phyloP scores from a whole-genome alignment of 2,113 vertebrate genomes.

The Saguinus midas region DNA sequence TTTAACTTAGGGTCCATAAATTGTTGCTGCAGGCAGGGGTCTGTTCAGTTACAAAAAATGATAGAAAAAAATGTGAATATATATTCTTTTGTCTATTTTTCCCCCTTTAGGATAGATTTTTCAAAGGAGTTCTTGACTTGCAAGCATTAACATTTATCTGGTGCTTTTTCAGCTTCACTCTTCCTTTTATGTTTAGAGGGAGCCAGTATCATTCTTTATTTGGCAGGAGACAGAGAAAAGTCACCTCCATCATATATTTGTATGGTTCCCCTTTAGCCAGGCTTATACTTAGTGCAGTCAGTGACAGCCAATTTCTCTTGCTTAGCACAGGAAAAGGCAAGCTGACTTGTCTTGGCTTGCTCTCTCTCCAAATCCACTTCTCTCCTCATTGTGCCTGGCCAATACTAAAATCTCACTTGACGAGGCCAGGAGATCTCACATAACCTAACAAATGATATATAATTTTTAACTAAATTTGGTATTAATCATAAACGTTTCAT shows the following conservation, averaged over 20 bases:
- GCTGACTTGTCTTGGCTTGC: background rate
- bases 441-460: background rate
- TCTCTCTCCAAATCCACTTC: background rate
- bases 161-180: background rate
- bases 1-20: background rate
- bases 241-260: background rate
- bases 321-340: background rate
- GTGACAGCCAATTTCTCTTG: background rate
- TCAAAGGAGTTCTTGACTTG: background rate
- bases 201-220: background rate
- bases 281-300: background rate
- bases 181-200: background rate
- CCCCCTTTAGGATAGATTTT: background rate
- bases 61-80: background rate
- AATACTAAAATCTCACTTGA: background rate
- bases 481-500: background rate
- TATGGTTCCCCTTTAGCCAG: background rate
- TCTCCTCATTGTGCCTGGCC: background rate
- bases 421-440: background rate
- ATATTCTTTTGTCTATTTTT: background rate
- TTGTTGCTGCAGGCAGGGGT: rapidly evolving
- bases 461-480: background rate
- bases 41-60: background rate
- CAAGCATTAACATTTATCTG: background rate
- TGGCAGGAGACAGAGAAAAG: background rate